Evolutionary conservation across 2,888 invertebrate genomes (phyloP).

Genomic region (Lingula anatina): DNA sequence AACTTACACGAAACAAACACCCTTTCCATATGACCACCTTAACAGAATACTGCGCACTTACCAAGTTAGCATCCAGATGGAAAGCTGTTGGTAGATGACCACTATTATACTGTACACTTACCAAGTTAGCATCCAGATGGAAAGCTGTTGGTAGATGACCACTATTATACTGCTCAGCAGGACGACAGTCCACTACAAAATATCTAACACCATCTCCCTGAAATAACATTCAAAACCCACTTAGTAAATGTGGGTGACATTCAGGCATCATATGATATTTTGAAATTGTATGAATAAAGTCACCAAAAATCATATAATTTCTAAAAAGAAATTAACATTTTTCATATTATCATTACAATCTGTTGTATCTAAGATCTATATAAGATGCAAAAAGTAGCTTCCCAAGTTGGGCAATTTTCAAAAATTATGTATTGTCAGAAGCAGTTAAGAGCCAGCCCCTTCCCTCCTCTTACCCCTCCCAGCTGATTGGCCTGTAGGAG

Average conservation of each 20-base stretch:
- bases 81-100: constrained; percentile 97
- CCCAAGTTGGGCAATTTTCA: too few relatives aligned
- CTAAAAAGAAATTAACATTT: too few relatives aligned
- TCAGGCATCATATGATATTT: too few relatives aligned
- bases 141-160: constrained; percentile 97
- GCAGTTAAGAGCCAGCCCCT: too few relatives aligned
- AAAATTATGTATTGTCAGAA: too few relatives aligned
- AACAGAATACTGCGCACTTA: constrained; percentile 48
- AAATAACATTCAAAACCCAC: neutral
- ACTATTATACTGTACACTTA: constrained; percentile 82
- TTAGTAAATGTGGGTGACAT: too few relatives aligned
- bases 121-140: constrained; percentile 90
- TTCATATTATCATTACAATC: too few relatives aligned
- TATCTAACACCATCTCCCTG: constrained; percentile 60
- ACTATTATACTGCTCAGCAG: constrained; percentile 92
- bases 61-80: constrained; percentile 91
- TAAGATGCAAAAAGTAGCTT: too few relatives aligned
- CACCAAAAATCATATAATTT: too few relatives aligned
- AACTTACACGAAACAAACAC: neutral
- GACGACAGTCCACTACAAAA: constrained; percentile 94
- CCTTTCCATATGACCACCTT: too few relatives aligned
- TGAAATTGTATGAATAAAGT: too few relatives aligned
- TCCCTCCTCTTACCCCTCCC: constrained; percentile 22
- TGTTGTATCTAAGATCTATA: too few relatives aligned
- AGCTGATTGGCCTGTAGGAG: constrained; percentile 63